Percentiles rank a stretch among this genome's conserved stretches.
These are phyloP conservation scores for Vimba vimba DNA, from an alignment of 2,113 vertebrate species.

Conservation along the genomic window DNA sequence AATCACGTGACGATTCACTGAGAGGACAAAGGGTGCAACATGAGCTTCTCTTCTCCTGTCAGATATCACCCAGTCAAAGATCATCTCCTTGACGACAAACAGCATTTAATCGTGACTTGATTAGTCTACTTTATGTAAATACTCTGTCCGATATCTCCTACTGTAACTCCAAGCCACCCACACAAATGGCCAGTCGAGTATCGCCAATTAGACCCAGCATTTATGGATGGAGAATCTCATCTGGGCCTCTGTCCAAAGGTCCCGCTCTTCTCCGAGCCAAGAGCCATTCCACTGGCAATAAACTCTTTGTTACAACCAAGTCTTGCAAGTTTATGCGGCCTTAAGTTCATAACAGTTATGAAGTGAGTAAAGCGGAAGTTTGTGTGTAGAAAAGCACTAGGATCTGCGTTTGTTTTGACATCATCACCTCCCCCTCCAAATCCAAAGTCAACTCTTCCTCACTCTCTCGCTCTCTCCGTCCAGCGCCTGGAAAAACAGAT, in stretches of 20 bases:
- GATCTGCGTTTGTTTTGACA: slow-evolving; percentile 13
- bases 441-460: background rate
- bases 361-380: background rate
- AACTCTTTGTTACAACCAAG: slow-evolving; percentile 14
- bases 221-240: slow-evolving; percentile 38
- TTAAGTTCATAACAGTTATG: background rate
- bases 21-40: background rate
- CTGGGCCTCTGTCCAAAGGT: slow-evolving; percentile 41
- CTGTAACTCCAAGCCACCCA: background rate
- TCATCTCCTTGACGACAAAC: background rate
- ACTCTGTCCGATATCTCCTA: background rate
- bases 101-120: background rate
- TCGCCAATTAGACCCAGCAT: slow-evolving; percentile 32
- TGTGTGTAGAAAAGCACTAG: background rate
- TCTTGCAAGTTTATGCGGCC: slow-evolving; percentile 1
- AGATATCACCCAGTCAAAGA: background rate
- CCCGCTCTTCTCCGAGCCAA: slow-evolving; percentile 19
- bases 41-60: background rate
- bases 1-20: background rate
- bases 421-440: slow-evolving; percentile 4
- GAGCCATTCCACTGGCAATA: slow-evolving; percentile 34
- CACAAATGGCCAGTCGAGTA: slow-evolving; percentile 42
- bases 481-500: slow-evolving; percentile 51
- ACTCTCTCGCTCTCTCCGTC: background rate
- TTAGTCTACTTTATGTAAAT: slow-evolving; percentile 38